phyloP scores from a whole-genome alignment of 2,888 invertebrate species.

The Drosophila leonis region DNA sequence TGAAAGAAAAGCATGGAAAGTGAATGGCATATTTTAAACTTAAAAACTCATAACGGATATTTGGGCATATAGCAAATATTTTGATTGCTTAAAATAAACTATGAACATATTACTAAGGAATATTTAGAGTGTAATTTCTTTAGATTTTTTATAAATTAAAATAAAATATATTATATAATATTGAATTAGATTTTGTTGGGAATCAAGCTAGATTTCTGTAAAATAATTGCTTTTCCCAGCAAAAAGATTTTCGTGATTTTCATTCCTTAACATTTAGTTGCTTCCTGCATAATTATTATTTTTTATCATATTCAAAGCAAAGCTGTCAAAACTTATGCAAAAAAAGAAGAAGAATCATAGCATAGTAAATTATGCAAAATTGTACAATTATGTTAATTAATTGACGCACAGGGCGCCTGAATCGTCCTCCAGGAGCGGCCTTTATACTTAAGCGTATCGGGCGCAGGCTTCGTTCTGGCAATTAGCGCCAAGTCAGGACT shows the following conservation, averaged over 20 bases:
- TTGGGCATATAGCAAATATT: too few species aligned
- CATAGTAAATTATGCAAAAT: constrained; percentile 75
- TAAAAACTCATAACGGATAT: too few species aligned
- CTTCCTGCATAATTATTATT: background rate
- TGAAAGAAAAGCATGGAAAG: background rate
- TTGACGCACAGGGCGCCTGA: constrained; percentile 54
- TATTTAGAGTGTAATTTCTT: too few species aligned
- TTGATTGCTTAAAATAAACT: too few species aligned
- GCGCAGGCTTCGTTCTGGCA: constrained; percentile 47
- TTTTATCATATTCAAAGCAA: background rate
- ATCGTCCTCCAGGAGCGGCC: constrained; percentile 6
- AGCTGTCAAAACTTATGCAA: constrained; percentile 4
- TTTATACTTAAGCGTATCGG: constrained; percentile 19
- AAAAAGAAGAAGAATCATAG: constrained; percentile 27
- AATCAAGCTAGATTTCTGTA: too few species aligned
- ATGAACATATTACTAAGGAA: too few species aligned
- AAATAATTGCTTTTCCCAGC: too few species aligned
- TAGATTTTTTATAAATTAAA: too few species aligned
- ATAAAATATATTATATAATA: too few species aligned
- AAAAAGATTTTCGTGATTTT: too few species aligned
- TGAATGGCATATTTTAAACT: too few species aligned
- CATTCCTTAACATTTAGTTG: background rate
- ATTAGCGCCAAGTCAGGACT: constrained; percentile 65
- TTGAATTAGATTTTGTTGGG: too few species aligned
- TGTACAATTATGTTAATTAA: constrained; percentile 80